These are phyloP conservation scores for Metellina segmentata DNA, from an alignment of 2,888 invertebrate genomes.

Conservation along the genomic window DNA sequence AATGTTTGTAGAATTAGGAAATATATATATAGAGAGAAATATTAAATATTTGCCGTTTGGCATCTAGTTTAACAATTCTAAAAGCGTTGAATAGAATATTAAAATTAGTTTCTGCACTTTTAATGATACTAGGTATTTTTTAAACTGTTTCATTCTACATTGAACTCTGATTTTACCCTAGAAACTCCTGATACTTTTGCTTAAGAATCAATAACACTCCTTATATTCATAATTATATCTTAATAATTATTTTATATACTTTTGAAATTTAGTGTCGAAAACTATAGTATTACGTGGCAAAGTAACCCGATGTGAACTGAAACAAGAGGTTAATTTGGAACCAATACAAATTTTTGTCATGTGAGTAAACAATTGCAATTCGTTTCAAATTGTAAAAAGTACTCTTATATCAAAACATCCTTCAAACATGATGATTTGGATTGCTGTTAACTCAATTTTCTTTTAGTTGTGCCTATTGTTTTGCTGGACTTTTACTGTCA, in stretches of 20 bases:
- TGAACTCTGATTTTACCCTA: background rate
- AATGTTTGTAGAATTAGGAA: too few relatives aligned
- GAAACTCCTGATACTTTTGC: too few relatives aligned
- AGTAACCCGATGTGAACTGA: conserved; percentile 64
- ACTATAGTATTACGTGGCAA: background rate
- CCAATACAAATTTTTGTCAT: conserved; percentile 43
- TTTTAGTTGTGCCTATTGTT: conserved; percentile 50
- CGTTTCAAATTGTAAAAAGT: background rate
- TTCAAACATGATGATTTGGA: background rate
- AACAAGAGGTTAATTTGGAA: conserved; percentile 50
- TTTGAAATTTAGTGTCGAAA: conserved; percentile 17
- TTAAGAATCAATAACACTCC: too few relatives aligned
- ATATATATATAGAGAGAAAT: too few relatives aligned
- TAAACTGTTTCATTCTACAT: background rate
- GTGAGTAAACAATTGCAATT: conserved; percentile 35
- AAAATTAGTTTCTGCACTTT: too few relatives aligned
- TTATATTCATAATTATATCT: background rate
- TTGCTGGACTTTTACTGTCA: conserved; percentile 56
- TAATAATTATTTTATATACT: background rate
- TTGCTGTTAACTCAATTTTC: background rate
- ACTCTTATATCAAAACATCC: background rate
- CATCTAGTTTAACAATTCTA: too few relatives aligned
- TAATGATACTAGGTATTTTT: background rate
- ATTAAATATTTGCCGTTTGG: too few relatives aligned
- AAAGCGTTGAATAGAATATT: too few relatives aligned